Evolutionary conservation across 2,888 invertebrate species (phyloP).

Genomic region (Crematogaster levior): DNA sequence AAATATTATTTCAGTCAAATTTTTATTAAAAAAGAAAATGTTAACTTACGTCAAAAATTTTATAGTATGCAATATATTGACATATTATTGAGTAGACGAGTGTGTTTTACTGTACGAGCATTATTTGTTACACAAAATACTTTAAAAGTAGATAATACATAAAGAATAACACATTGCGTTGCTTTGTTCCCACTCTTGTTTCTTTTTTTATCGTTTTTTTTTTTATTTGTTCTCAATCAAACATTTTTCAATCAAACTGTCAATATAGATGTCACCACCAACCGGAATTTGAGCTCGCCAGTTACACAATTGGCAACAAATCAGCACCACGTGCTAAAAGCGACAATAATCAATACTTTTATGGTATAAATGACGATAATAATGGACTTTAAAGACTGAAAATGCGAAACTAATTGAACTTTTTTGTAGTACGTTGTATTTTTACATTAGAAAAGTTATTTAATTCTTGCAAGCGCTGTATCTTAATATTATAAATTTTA

Average conservation of each 20-base stretch:
- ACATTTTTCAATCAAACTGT: constrained; percentile 49
- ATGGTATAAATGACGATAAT: constrained; percentile 5
- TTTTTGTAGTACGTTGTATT: neutral
- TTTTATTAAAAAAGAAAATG: neutral
- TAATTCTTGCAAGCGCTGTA: neutral
- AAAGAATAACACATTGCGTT: constrained; percentile 19
- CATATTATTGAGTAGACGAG: neutral
- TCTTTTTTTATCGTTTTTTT: constrained; percentile 31
- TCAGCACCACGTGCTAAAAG: constrained; percentile 38
- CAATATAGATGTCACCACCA: constrained; percentile 40
- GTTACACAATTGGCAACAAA: constrained; percentile 38
- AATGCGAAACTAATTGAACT: neutral
- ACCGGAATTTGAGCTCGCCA: constrained; percentile 31
- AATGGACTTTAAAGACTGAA: neutral
- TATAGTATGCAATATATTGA: neutral
- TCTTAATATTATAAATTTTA: neutral
- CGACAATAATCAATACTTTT: constrained; percentile 12
- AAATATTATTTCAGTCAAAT: neutral
- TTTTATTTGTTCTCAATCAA: constrained; percentile 42
- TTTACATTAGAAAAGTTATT: neutral
- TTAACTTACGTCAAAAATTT: neutral
- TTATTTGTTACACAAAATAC: neutral
- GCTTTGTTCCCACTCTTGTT: constrained; percentile 9
- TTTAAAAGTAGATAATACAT: constrained; percentile 22
- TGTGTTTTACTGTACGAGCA: neutral